Base-by-base conservation (phyloP, 2,888 invertebrate species). In the Acleris emargana region DNA sequence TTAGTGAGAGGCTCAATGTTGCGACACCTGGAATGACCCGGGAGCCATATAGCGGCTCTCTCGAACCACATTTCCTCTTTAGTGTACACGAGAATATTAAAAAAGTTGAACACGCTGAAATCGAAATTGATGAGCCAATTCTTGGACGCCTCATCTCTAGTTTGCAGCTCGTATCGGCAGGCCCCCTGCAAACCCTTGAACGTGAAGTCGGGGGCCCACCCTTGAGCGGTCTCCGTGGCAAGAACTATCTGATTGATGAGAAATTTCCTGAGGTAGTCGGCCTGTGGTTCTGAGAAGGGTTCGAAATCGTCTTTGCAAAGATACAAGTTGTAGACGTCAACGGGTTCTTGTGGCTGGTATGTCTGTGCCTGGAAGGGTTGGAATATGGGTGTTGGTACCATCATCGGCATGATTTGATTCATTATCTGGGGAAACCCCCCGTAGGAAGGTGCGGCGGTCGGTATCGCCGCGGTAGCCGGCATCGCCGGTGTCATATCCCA, bases 51-150 rank as follows among this genome's bases (percentile, higher is more conserved):
- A 5, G 90, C 90, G 0, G 88, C 91, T 1, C 91, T 81, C 69
- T 91, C 89, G 70, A 84, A 89, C 89, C 88, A 90, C 67, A 90
- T 67, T 72, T 91, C 87, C 69, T 91, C 90, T 43, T 85, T 83
- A 0, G 86, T 87, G 69, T 89, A 91, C 16, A 88, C 86, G 11
- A 91, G 71, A 1, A 89, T 82, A 66, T 84, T 80, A 71, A 88
- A 89, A 16, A 74, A 69, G 17, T 66, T 66, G 42, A 89, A 86
- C 1, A 77, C 74, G 22, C 77, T 79, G 71, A 88, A 91, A 79
- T 89, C 80, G 69, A 89, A 75, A 53, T 76, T 75, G 25, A 86
- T 38, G 47, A 91, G 75, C 91, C 91, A 92, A 67, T 87, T 76
- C 64, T 72, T 84, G 0, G 91, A 86, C 1, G 63, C 67, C 18